Evolutionary conservation across 2,888 invertebrate species (phyloP).

Genomic region (Gandaritis pyraliata): DNA sequence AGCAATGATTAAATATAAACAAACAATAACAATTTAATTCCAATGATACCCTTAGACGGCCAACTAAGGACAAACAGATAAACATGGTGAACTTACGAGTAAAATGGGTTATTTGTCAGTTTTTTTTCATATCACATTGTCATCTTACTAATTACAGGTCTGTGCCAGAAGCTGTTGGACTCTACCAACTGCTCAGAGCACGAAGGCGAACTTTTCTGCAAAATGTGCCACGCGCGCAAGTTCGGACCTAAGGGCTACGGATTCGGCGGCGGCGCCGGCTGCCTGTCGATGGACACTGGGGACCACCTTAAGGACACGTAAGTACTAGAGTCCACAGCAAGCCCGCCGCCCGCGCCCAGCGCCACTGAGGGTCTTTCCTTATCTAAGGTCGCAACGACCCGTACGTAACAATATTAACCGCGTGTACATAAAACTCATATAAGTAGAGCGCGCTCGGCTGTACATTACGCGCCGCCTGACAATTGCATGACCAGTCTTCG

Average conservation of each 20-base stretch:
- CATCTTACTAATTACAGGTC: slow-evolving; percentile 82
- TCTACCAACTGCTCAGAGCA: slow-evolving; percentile 99
- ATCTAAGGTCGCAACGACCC: slow-evolving; percentile 78
- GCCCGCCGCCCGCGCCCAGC: slow-evolving; percentile 83
- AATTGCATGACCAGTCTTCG: slow-evolving; percentile 84
- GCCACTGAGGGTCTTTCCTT: slow-evolving; percentile 85
- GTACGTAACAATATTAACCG: slow-evolving; percentile 83
- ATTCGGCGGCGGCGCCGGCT: slow-evolving; percentile 98
- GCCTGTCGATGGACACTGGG: slow-evolving; percentile 97
- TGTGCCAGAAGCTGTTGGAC: slow-evolving; percentile 99
- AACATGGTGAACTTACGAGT: too few species aligned
- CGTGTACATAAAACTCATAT: slow-evolving; percentile 81
- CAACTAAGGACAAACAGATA: too few species aligned
- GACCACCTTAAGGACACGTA: slow-evolving; percentile 93
- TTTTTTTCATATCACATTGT: too few species aligned
- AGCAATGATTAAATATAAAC: background rate
- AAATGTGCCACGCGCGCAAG: slow-evolving; percentile 98
- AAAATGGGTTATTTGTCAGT: too few species aligned
- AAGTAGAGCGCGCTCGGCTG: slow-evolving; percentile 82
- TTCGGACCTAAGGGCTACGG: slow-evolving; percentile 99
- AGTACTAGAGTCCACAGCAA: slow-evolving; percentile 81
- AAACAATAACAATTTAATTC: background rate
- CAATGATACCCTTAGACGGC: too few species aligned
- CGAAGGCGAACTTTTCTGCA: slow-evolving; percentile 98
- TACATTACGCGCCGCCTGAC: slow-evolving; percentile 82